Base-by-base conservation (phyloP, 2,113 vertebrate genomes). In the Mixornis gularis region DNA sequence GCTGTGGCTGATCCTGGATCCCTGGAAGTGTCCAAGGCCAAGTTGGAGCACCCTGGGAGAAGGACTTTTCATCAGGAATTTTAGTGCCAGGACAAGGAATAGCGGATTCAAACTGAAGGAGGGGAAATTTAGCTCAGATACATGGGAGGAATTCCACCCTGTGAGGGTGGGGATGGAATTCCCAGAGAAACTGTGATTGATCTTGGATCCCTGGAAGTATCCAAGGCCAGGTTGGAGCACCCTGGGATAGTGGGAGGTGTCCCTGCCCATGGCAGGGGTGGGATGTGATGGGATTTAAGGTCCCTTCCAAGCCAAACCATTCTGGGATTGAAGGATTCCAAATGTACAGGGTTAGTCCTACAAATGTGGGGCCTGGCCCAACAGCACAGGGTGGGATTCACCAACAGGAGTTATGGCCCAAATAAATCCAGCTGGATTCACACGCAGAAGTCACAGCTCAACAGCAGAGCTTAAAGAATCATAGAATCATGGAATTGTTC, bases 401-500 rank as follows among this genome's bases (percentile, higher is more conserved):
- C 0, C 5, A 2, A 1, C 3, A 9, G 3, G 13, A 24, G 6
- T 0, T 21, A 1, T 1, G 44, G 46, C 17, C 36, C 22, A 12
- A 10, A 25, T 6, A 10, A 41, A 49, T 5, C 3, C 0, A 41
- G 44, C 1, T 29, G 36, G 30, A 9, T 24, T 34, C 79, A 24
- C 36, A 6, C 1, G 8, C 27, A 25, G 6, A 36, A 29, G 34
- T 21, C 30, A n/a, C 29, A n/a, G 52, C 43, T n/a, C 52, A 2
- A 10, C 41, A 5, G 5, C 9, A 24, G 2, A 21, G 12, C 4
- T 7, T 44, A 2, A 3, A 9, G 20, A 24, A 12, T 6, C 19
- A 7, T 19, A 6, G 65, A 29, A 41, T 19, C 8, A 6, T 2
- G 65, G 44, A 51, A 70, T 41, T 51, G 19, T 29, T 49, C 36